A percentile compares a stretch with the other conserved stretches of the same genome.
Evolutionary conservation across 2,797 vertebrate genomes (phyloP).

Genomic region (Trematomus bernacchii): DNA sequence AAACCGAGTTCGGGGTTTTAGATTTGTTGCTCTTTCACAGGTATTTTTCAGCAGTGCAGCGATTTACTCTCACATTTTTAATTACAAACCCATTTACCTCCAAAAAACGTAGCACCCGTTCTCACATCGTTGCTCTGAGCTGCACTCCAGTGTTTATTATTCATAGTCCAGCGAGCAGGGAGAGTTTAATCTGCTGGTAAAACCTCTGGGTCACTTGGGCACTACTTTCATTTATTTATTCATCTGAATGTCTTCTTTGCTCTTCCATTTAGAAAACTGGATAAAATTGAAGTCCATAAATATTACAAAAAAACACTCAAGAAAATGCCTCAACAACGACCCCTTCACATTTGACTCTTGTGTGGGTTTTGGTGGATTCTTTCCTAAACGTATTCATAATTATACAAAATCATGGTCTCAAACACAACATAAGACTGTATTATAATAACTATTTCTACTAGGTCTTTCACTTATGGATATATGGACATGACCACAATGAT

Average conservation of each 20-base stretch:
- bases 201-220: conserved; percentile 1
- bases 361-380: neutral
- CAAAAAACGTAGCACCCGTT: conserved; percentile 6
- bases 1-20: neutral
- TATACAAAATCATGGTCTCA: no score
- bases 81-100: neutral
- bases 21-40: neutral
- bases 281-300: conserved; percentile 41
- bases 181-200: conserved; percentile 41
- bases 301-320: conserved; percentile 42
- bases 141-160: conserved; percentile 35
- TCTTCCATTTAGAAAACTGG: conserved; percentile 30
- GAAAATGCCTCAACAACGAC: neutral
- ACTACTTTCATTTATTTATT: conserved; percentile 47
- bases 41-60: conserved; percentile 13
- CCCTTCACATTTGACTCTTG: neutral
- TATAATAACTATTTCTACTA: neutral
- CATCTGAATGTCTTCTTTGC: conserved; percentile 12
- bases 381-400: neutral
- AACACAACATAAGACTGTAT: neutral
- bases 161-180: conserved; percentile 41
- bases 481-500: no score
- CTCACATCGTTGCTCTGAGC: conserved; percentile 11
- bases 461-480: no score
- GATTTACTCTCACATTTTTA: neutral